Evolutionary conservation across 2,113 vertebrate species (phyloP).

Genomic region (Chloebia gouldiae): DNA sequence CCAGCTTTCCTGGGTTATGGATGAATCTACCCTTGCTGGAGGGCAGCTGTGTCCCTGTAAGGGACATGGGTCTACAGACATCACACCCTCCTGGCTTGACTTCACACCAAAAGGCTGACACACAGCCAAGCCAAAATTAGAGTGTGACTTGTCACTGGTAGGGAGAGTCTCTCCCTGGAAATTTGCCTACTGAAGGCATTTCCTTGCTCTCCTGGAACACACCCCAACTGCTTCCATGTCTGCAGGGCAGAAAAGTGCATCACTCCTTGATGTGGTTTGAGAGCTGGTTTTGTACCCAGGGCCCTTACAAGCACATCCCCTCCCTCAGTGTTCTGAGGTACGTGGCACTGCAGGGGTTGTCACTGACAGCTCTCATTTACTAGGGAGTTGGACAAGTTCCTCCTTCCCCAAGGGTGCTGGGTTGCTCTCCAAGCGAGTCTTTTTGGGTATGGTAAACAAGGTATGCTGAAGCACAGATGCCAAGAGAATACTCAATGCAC

Average conservation of each 20-base stretch:
- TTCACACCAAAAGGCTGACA: neutral
- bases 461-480: neutral
- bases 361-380: neutral
- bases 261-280: neutral
- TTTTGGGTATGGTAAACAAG: neutral
- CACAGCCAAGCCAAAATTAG: neutral
- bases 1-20: neutral
- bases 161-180: neutral
- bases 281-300: neutral
- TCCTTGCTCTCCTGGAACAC: neutral
- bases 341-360: neutral
- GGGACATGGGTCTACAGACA: neutral
- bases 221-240: neutral
- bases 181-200: neutral
- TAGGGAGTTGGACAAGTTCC: neutral
- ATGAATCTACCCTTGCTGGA: neutral
- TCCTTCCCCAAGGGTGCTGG: neutral
- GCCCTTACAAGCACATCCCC: neutral
- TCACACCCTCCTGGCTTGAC: neutral
- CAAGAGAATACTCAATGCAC: neutral
- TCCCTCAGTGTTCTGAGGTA: neutral
- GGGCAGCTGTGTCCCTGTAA: neutral
- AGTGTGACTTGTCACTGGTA: fast-evolving
- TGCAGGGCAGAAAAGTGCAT: neutral
- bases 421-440: neutral